Evolutionary conservation across 2,113 vertebrate genomes (phyloP).

Genomic region (Gavialis gangeticus): DNA sequence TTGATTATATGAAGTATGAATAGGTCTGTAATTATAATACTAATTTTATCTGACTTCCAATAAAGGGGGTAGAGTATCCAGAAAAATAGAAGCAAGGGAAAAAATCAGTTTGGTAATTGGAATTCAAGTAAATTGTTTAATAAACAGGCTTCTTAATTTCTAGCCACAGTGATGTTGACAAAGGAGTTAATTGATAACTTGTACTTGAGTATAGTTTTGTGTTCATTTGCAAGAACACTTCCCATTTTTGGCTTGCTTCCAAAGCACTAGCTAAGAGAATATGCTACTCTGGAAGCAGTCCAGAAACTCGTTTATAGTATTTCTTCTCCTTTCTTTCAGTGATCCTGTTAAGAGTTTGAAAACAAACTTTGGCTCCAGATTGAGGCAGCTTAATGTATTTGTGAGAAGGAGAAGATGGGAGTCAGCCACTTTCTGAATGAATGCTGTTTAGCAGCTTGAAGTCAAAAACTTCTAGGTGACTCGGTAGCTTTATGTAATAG

Average conservation of each 20-base stretch:
- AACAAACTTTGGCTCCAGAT: slow-evolving; percentile 81
- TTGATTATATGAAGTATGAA: not conserved
- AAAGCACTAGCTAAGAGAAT: slow-evolving; percentile 80
- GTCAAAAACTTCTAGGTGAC: not conserved
- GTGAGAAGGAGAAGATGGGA: slow-evolving; percentile 45
- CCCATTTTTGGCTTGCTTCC: slow-evolving; percentile 80
- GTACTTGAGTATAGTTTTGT: slow-evolving; percentile 71
- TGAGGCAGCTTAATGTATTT: slow-evolving; percentile 62
- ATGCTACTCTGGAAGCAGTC: slow-evolving; percentile 78
- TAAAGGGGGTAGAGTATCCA: not conserved
- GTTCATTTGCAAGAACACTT: slow-evolving; percentile 80
- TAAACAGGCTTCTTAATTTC: slow-evolving; percentile 84
- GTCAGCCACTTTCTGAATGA: not conserved
- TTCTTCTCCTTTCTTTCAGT: slow-evolving; percentile 77
- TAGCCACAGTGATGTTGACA: slow-evolving; percentile 79
- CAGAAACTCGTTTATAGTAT: slow-evolving; percentile 78
- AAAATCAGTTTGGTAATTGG: slow-evolving; percentile 60
- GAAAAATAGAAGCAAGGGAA: not conserved
- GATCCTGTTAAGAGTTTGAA: slow-evolving; percentile 83
- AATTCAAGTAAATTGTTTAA: slow-evolving; percentile 82
- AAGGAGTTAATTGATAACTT: slow-evolving; percentile 86
- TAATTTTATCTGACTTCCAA: slow-evolving; percentile 31
- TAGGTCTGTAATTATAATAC: slow-evolving; percentile 7
- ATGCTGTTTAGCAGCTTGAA: not conserved
- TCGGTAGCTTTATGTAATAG: not conserved